Conservation (phyloP, 2,113 vertebrate species). For the Chaetorhynchus papuensis region DNA sequence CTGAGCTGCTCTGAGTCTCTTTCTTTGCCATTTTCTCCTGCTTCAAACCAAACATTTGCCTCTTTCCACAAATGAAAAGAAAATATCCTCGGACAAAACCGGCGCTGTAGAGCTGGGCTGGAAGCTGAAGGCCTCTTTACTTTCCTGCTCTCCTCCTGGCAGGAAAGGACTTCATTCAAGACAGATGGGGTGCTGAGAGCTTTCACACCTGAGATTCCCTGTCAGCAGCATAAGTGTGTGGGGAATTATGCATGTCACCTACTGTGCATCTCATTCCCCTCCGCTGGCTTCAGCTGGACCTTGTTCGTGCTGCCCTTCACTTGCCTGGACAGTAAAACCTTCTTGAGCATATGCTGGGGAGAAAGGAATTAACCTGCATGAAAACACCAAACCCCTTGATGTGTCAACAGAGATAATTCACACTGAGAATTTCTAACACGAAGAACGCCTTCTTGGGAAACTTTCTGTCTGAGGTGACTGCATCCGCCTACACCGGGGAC, state of each 20-base stretch:
- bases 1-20: neutral
- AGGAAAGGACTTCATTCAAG: neutral
- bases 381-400: neutral
- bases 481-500: neutral
- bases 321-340: neutral
- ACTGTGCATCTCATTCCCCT: neutral
- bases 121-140: neutral
- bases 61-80: neutral
- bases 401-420: neutral
- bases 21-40: neutral
- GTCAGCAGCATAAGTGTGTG: neutral
- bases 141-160: neutral
- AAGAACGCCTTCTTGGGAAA: neutral
- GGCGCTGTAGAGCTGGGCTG: fast-evolving
- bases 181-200: neutral
- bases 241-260: neutral
- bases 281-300: neutral
- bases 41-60: neutral
- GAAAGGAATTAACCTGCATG: neutral
- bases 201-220: neutral
- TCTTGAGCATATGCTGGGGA: neutral
- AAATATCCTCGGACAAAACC: neutral
- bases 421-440: neutral
- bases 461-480: neutral
- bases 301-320: neutral